A percentile compares a stretch with the other conserved stretches of the same genome.
phyloP scores from a whole-genome alignment of 2,888 invertebrate genomes.

The Thymelicus lineola region DNA sequence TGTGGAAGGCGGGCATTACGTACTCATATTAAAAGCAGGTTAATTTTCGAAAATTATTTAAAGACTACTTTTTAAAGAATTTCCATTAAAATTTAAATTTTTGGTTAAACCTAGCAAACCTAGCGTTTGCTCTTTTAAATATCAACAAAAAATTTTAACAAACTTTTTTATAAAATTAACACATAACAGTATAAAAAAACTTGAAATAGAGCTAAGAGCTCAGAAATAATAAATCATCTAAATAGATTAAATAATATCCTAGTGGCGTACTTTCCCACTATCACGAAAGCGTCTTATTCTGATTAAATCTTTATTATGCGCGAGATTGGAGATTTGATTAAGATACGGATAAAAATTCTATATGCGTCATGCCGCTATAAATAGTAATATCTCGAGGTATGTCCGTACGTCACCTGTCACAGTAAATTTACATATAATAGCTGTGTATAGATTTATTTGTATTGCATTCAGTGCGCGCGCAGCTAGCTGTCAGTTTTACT shows the following conservation, averaged over 20 bases:
- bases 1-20: too few species aligned
- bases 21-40: too few species aligned
- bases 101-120: too few species aligned
- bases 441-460: slow-evolving; percentile 14
- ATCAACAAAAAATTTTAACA: too few species aligned
- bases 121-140: too few species aligned
- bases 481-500: slow-evolving; percentile 1
- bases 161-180: too few species aligned
- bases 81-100: too few species aligned
- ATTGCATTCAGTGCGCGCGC: not conserved
- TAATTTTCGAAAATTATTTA: too few species aligned
- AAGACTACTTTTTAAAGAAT: too few species aligned
- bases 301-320: slow-evolving; percentile 32
- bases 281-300: slow-evolving; percentile 32
- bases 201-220: slow-evolving; percentile 18
- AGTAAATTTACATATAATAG: slow-evolving; percentile 15
- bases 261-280: slow-evolving; percentile 31
- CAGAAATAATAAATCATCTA: slow-evolving; percentile 28
- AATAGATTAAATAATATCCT: slow-evolving; percentile 31
- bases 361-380: slow-evolving; percentile 16
- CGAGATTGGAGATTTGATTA: slow-evolving; percentile 34
- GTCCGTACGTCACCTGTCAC: slow-evolving; percentile 12
- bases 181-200: not conserved
- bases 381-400: not conserved
- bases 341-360: slow-evolving; percentile 24